A percentile compares a stretch with the other conserved stretches of the same genome.
phyloP scores from a whole-genome alignment of 2,113 vertebrate genomes.

The Microcebus tavaratra region DNA sequence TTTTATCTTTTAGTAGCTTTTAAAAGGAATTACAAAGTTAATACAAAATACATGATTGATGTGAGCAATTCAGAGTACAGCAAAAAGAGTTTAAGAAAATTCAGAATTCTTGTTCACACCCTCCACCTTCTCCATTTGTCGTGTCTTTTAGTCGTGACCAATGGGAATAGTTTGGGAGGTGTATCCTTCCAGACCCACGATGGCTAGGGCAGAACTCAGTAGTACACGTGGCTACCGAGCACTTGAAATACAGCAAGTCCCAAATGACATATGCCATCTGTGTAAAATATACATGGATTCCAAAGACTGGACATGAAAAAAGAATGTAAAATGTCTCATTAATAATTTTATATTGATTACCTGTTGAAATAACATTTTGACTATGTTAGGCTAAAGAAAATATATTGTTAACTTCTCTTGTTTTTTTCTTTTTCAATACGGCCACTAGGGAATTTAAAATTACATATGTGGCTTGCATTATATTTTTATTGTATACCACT shows the following conservation, averaged over 20 bases:
- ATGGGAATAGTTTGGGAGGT: not conserved
- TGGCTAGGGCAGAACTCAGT: not conserved
- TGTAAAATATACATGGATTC: not conserved
- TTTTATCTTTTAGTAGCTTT: not conserved
- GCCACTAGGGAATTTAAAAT: not conserved
- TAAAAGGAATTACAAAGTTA: not conserved
- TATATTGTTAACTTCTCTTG: not conserved
- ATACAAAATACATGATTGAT: not conserved
- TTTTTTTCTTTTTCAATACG: not conserved
- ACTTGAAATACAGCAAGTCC: not conserved
- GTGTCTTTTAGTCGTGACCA: not conserved
- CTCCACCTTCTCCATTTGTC: not conserved
- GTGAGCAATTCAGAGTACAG: conserved; percentile 1
- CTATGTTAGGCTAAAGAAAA: not conserved
- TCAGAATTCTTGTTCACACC: not conserved
- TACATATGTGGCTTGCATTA: not conserved
- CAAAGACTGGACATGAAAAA: not conserved
- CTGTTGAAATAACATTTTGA: not conserved
- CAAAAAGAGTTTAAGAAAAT: not conserved
- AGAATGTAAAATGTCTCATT: not conserved
- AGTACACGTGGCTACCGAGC: not conserved
- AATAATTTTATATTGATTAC: not conserved
- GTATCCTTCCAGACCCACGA: not conserved
- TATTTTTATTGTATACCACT: not conserved
- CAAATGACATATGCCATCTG: not conserved